Base-by-base conservation (phyloP, 2,797 vertebrate genomes). In the Tadarida brasiliensis region DNA sequence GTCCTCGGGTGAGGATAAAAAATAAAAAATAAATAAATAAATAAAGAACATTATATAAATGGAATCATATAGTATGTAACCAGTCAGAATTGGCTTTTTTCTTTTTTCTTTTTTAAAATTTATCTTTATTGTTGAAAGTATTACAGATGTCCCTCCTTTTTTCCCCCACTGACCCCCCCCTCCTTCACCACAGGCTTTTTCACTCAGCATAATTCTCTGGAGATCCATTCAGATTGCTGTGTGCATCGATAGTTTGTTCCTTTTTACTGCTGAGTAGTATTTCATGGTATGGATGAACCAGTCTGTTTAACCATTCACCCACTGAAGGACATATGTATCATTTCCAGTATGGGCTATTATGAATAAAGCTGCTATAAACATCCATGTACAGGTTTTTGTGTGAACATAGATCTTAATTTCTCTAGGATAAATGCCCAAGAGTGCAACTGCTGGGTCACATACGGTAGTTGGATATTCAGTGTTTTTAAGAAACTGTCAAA, bases 361-460 rank as follows among this genome's bases (percentile, higher is more conserved):
- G 82, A 93, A 90, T 71, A 90, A 87, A 83, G 20, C n/a, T 65
- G 26, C 82, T 87, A 83, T 71, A 90, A 78, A 71, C 70, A 93
- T 67, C 63, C 73, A 22, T 26, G 35, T 56, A 70, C 44, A 70
- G n/a, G 16, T 56, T 86, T 92, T 77, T 82, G 5, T 33, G 11
- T 76, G 51, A 95, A 87, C 20, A 82, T 76, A 87, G 77, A 87
- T 83, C 47, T 82, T 95, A 28, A 5, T 70, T 95, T 87, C 91
- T 93, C 77, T 87, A 65, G 70, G 28, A 90, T 91, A 91, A 83
- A 93, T 59, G 39, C 56, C 70, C 63, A 84, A 49, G 17, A 83
- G 10, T 47, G 11, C 33, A 87, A 87, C 8, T 71, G 11, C 20
- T 87, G 49, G 77, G 56, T 93, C 26, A 90, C 16, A 91, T 59